Percentiles rank a stretch among this genome's conserved stretches.
Conservation (phyloP, 2,113 vertebrate species). For the Clarias macrocephalus region DNA sequence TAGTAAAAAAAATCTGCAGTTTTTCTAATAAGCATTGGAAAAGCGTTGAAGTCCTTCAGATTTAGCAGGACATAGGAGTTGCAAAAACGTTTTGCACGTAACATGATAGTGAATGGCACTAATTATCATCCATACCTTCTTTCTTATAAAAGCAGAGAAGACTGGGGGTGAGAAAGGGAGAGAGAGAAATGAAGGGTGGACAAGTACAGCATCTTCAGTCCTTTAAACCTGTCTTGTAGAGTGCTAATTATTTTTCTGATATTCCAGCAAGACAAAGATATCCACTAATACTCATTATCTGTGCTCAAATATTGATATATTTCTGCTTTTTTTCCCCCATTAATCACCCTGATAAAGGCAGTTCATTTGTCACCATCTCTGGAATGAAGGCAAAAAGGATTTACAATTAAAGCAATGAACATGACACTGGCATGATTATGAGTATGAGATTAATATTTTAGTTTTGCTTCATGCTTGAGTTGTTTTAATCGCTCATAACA, state of each 20-base stretch:
- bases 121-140: conserved; percentile 9
- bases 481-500: conserved; percentile 6
- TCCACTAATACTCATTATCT: neutral
- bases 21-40: neutral
- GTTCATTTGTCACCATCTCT: neutral
- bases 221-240: neutral
- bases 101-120: neutral
- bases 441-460: conserved; percentile 31
- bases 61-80: neutral
- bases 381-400: neutral
- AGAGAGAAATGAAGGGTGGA: neutral
- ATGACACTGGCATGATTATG: neutral
- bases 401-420: conserved; percentile 21
- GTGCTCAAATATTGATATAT: neutral
- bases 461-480: neutral
- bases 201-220: neutral
- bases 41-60: neutral
- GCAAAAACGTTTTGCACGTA: neutral
- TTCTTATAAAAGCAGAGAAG: neutral
- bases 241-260: conserved; percentile 20
- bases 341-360: conserved; percentile 11
- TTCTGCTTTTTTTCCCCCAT: conserved; percentile 12
- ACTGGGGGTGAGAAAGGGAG: neutral
- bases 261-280: neutral
- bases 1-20: neutral